A percentile compares a stretch with the other conserved stretches of the same genome.
Conservation (phyloP, 1,140 invertebrate species). For the Trypoxylus dichotomus region DNA sequence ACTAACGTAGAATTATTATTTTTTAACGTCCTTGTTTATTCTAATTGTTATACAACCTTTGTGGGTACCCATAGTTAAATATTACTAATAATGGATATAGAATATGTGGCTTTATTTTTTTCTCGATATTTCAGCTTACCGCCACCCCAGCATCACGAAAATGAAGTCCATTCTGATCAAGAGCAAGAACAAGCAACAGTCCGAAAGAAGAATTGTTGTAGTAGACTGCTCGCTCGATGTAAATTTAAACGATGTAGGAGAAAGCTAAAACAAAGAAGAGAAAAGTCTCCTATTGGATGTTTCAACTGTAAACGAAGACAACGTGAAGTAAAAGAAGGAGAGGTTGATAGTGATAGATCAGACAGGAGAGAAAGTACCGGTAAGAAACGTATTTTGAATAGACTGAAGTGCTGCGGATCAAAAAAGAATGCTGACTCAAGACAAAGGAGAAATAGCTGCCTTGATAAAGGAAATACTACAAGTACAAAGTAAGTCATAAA, state of each 20-base stretch:
- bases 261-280: conserved; percentile 36
- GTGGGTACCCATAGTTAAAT: too few species aligned
- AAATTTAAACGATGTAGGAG: conserved; percentile 22
- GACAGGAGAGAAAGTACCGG: conserved; percentile 26
- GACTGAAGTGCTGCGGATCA: conserved; percentile 46
- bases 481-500: conserved; percentile 10
- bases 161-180: conserved; percentile 32
- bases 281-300: conserved; percentile 37
- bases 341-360: background rate
- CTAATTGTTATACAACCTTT: too few species aligned
- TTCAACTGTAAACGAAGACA: conserved; percentile 45
- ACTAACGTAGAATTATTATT: too few species aligned
- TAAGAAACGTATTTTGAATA: conserved; percentile 39
- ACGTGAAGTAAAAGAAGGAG: conserved; percentile 26
- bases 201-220: conserved; percentile 41
- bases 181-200: conserved; percentile 31
- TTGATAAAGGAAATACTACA: conserved; percentile 40
- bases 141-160: conserved; percentile 38
- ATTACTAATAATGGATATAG: too few species aligned
- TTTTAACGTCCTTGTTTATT: too few species aligned
- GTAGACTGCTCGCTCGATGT: conserved; percentile 42
- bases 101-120: background rate
- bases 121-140: conserved; percentile 42
- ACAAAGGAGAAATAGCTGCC: conserved; percentile 50
- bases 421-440: conserved; percentile 47